A percentile compares a stretch with the other conserved stretches of the same genome.
Conservation (phyloP, 1,140 invertebrate species). For the Micrasema longulum region DNA sequence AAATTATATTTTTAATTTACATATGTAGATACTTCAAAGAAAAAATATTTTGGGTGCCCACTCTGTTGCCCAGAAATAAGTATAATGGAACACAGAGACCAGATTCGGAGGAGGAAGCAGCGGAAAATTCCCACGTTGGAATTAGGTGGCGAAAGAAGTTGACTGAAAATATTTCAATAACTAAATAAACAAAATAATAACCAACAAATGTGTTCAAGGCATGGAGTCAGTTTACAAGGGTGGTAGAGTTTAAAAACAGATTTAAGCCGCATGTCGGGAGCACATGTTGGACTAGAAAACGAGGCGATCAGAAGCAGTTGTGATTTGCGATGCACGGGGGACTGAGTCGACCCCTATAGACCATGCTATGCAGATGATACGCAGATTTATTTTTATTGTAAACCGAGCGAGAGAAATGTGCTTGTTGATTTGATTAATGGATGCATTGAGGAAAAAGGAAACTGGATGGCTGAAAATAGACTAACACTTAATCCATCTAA, state of each 20-base stretch:
- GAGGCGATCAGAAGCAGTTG: neutral
- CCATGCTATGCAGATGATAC: neutral
- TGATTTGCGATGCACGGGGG: neutral
- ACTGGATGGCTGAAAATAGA: too few species aligned
- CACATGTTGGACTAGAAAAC: slow-evolving; percentile 16
- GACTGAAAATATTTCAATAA: neutral
- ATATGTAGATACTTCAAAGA: neutral
- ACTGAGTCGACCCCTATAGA: neutral
- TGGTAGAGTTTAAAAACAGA: neutral
- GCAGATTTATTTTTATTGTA: too few species aligned
- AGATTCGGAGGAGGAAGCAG: neutral
- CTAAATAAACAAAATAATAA: neutral
- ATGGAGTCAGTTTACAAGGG: neutral
- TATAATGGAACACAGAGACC: neutral
- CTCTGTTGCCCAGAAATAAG: neutral
- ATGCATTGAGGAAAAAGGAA: too few species aligned
- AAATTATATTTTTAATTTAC: neutral
- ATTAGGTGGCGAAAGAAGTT: neutral
- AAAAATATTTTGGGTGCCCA: neutral
- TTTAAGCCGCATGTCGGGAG: neutral
- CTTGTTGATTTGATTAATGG: too few species aligned
- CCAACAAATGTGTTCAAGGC: neutral
- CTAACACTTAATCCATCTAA: too few species aligned
- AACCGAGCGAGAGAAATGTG: too few species aligned
- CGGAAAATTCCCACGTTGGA: neutral